phyloP scores from a whole-genome alignment of 2,888 invertebrate genomes.

The Melikaiella ostensackeni region DNA sequence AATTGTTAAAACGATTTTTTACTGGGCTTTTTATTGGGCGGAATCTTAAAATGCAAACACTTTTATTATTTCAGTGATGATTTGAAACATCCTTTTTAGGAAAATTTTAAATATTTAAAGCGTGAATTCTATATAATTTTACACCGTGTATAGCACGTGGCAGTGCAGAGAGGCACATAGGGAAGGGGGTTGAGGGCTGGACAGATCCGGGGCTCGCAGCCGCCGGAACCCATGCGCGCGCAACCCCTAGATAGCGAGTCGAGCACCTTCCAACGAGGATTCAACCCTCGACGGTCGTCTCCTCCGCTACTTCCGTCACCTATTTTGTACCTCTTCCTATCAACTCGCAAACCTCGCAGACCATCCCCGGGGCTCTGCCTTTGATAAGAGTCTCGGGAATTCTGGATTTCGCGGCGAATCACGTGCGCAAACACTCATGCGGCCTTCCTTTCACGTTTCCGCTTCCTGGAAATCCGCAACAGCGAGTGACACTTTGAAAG shows the following conservation, averaged over 20 bases:
- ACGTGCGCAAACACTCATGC: slow-evolving; percentile 11
- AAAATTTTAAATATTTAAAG: not conserved
- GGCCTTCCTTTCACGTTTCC: slow-evolving; percentile 9
- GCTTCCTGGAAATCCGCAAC: slow-evolving; percentile 12
- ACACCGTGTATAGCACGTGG: not conserved
- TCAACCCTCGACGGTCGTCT: slow-evolving; percentile 15
- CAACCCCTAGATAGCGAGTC: slow-evolving; percentile 27
- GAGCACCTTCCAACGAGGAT: slow-evolving; percentile 30
- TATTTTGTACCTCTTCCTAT: not conserved
- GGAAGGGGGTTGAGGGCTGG: not conserved
- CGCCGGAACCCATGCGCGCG: slow-evolving; percentile 32
- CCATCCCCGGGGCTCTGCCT: slow-evolving; percentile 33
- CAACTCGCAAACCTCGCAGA: slow-evolving; percentile 19
- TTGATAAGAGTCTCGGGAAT: slow-evolving; percentile 26
- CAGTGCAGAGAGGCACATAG: not conserved
- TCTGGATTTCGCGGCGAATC: slow-evolving; percentile 11
- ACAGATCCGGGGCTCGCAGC: slow-evolving; percentile 33
- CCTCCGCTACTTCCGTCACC: slow-evolving; percentile 21
- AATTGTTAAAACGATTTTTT: too few species aligned
- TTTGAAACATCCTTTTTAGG: not conserved
- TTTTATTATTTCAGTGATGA: not conserved
- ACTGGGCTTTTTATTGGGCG: too few species aligned
- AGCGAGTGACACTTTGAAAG: slow-evolving; percentile 19
- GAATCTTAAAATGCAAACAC: too few species aligned
- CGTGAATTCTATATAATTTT: not conserved